These are phyloP conservation scores for Macrotrachela quadricornifera DNA, from an alignment of 1,140 invertebrate species.

Conservation along the genomic window DNA sequence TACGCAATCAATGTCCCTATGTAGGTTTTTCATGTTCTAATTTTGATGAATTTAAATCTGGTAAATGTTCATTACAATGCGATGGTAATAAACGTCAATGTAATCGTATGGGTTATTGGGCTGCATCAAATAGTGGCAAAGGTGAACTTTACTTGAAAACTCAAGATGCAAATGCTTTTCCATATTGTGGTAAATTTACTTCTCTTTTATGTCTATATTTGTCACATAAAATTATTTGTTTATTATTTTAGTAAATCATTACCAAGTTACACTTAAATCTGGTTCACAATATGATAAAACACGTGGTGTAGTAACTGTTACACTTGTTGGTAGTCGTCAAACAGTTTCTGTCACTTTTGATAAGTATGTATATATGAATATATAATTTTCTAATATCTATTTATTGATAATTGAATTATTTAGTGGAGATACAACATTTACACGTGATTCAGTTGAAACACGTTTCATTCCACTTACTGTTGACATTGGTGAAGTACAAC, in stretches of 20 bases:
- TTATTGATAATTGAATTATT: neutral
- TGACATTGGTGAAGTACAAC: neutral
- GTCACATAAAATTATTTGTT: no score
- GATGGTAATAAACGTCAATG: neutral
- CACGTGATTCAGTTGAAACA: conserved; percentile 4
- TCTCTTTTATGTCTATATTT: no score
- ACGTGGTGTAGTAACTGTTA: neutral
- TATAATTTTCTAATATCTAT: neutral
- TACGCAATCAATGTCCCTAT: no score
- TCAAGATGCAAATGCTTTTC: neutral
- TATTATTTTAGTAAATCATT: no score
- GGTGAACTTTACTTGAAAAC: conserved; percentile 4
- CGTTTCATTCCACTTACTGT: conserved; percentile 1
- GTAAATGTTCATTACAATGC: neutral
- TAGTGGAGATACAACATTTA: conserved; percentile 2
- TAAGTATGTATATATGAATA: conserved; percentile 2
- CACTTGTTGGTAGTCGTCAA: neutral
- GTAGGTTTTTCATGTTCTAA: neutral
- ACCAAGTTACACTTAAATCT: no score
- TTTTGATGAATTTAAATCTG: conserved; percentile 4
- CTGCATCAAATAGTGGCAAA: neutral
- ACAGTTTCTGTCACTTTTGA: neutral
- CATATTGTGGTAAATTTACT: no score
- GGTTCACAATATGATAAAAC: no score
- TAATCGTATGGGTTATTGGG: conserved; percentile 7